phyloP scores from a whole-genome alignment of 2,113 vertebrate genomes.

The Sander lucioperca region DNA sequence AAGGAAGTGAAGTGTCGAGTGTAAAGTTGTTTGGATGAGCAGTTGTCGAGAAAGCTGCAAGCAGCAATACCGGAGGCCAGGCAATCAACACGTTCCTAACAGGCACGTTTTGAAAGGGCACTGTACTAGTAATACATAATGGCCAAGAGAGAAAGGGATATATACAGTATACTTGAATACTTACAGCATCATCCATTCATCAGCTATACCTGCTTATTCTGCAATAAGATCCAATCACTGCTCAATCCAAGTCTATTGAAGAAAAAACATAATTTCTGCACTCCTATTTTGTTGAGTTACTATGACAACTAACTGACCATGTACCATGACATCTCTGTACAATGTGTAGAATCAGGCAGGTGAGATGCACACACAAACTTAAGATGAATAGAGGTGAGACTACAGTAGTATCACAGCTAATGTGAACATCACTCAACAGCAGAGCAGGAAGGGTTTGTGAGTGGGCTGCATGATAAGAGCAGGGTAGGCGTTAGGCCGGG shows the following conservation, averaged over 20 bases:
- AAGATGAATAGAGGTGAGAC: slow-evolving; percentile 40
- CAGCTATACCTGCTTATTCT: not conserved
- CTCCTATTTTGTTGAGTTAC: slow-evolving; percentile 36
- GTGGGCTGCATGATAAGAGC: slow-evolving; percentile 69
- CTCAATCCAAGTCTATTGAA: not conserved
- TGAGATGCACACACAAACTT: slow-evolving; percentile 20
- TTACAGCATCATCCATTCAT: slow-evolving; percentile 8
- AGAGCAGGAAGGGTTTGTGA: slow-evolving; percentile 67
- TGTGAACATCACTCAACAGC: slow-evolving; percentile 51
- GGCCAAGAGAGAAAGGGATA: not conserved
- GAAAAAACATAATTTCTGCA: not conserved
- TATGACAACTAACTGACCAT: slow-evolving; percentile 55
- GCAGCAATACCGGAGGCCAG: too few relatives aligned
- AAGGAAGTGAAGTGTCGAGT: too few relatives aligned
- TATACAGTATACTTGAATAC: not conserved
- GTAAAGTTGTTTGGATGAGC: too few relatives aligned
- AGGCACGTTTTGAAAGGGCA: too few relatives aligned
- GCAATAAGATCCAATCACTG: slow-evolving; percentile 12
- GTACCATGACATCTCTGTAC: not conserved
- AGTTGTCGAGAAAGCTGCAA: too few relatives aligned
- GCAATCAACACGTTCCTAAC: too few relatives aligned
- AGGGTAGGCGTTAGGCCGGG: slow-evolving; percentile 55
- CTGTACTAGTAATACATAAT: not conserved
- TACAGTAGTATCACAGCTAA: slow-evolving; percentile 16
- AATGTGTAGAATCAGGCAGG: slow-evolving; percentile 26